Evolutionary conservation across 2,113 vertebrate species (phyloP).

Genomic region (Eurypyga helias): DNA sequence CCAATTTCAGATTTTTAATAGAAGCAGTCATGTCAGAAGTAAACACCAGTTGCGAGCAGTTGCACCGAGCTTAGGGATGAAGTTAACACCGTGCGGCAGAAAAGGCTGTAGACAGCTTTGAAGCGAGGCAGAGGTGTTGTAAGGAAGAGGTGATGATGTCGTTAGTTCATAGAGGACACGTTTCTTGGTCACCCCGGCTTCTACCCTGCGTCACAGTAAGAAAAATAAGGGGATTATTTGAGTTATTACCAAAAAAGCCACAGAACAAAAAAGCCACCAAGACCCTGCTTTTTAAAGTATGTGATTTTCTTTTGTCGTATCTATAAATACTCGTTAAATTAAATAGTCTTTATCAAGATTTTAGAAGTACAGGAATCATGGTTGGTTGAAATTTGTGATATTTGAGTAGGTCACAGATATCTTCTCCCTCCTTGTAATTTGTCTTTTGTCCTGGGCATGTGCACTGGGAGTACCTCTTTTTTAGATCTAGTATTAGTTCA

Average conservation of each 20-base stretch:
- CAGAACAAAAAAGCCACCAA: neutral
- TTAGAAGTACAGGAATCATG: neutral
- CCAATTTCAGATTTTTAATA: neutral
- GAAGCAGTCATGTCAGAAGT: neutral
- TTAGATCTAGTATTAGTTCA: neutral
- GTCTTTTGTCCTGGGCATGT: neutral
- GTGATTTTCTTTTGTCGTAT: neutral
- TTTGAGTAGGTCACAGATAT: neutral
- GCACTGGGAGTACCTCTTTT: neutral
- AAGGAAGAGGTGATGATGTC: neutral
- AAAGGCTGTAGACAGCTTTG: neutral
- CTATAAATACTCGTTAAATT: neutral
- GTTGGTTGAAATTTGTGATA: neutral
- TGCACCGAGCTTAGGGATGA: neutral
- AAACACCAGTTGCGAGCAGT: neutral
- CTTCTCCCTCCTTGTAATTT: neutral
- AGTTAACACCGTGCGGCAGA: neutral
- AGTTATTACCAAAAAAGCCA: neutral
- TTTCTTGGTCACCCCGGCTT: neutral
- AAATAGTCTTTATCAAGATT: neutral
- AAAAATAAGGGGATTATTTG: neutral
- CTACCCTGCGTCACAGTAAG: neutral
- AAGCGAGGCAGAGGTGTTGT: neutral
- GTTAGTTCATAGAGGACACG: neutral
- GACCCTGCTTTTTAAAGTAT: accelerated